Conservation (phyloP, 64 coral and sea anemone species). For the Montipora cactus region DNA sequence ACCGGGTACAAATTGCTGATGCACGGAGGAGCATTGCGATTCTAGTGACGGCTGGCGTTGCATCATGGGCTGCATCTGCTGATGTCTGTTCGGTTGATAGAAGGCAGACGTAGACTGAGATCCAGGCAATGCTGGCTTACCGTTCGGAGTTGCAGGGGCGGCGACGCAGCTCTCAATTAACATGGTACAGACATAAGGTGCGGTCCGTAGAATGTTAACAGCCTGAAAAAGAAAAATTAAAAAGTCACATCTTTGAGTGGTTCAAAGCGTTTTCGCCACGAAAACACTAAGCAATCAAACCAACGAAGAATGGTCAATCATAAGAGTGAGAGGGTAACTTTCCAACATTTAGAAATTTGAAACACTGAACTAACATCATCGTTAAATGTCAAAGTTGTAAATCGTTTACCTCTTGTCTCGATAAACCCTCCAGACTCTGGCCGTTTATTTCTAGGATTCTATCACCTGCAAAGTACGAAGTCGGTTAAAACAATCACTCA, state of each 20-base stretch:
- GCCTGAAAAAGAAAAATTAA: slow-evolving; percentile 21
- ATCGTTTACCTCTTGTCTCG: slow-evolving; percentile 87
- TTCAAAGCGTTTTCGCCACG: no score
- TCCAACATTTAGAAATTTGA: no score
- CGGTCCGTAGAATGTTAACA: slow-evolving; percentile 73
- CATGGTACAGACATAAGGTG: slow-evolving; percentile 67
- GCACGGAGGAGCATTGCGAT: slow-evolving; percentile 39
- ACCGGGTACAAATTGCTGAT: slow-evolving; percentile 42
- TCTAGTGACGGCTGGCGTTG: slow-evolving; percentile 28
- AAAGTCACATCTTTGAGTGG: no score
- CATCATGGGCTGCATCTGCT: slow-evolving; percentile 44
- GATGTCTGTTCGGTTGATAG: slow-evolving; percentile 63
- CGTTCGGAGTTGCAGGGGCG: slow-evolving; percentile 67
- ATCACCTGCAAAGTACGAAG: slow-evolving; percentile 69
- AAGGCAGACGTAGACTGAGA: slow-evolving; percentile 69
- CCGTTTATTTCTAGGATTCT: slow-evolving; percentile 98
- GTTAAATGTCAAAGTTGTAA: background rate
- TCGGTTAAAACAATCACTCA: background rate
- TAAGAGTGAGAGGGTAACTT: no score
- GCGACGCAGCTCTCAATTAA: slow-evolving; percentile 79
- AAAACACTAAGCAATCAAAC: no score
- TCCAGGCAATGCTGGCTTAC: slow-evolving; percentile 73
- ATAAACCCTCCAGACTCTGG: slow-evolving; percentile 82
- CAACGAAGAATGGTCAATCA: no score
- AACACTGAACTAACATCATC: no score